Conservation (phyloP, 2,888 invertebrate species). For the Leucophenga maculata region DNA sequence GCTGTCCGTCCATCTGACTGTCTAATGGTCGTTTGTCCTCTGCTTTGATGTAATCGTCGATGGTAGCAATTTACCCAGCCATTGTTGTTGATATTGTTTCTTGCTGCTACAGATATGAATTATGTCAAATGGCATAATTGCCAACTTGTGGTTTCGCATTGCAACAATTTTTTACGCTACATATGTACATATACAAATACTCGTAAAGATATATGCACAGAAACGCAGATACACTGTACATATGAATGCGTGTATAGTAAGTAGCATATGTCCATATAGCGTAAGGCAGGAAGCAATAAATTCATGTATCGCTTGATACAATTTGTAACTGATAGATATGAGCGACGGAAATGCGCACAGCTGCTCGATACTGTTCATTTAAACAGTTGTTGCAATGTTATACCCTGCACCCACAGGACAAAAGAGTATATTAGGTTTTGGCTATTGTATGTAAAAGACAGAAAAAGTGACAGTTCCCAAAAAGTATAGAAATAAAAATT, state of each 20-base stretch:
- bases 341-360: conserved; percentile 55
- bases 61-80: background rate
- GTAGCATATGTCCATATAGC: background rate
- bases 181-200: conserved; percentile 1
- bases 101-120: conserved; percentile 55
- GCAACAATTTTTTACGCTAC: conserved; percentile 11
- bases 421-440: no score
- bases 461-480: no score
- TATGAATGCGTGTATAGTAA: background rate
- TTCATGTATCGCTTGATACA: conserved; percentile 67
- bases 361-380: conserved; percentile 30
- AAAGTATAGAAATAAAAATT: no score
- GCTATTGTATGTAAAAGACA: no score
- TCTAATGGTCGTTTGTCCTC: no score
- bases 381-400: no score
- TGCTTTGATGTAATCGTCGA: background rate
- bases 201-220: background rate
- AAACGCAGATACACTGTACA: background rate
- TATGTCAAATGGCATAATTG: conserved; percentile 68
- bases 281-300: conserved; percentile 68
- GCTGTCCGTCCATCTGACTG: background rate
- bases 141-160: conserved; percentile 50
- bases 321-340: conserved; percentile 63
- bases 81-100: conserved; percentile 1
- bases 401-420: no score